Base-by-base conservation (phyloP, 2,888 invertebrate species). In the Cecidostiba fungosa region DNA sequence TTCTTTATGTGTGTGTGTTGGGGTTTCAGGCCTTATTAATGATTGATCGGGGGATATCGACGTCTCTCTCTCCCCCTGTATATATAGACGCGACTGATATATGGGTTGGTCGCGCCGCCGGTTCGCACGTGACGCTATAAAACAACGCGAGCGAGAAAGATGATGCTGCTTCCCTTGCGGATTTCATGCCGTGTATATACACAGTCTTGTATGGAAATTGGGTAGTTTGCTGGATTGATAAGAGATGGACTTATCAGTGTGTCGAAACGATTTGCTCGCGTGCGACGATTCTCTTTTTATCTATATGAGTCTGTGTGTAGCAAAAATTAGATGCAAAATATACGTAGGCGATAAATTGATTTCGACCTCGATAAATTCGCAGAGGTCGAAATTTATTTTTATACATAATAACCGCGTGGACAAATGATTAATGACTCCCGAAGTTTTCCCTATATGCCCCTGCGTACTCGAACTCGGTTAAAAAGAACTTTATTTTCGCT, bases 21-120 rank as follows among this genome's bases (percentile, higher is more conserved):
- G 92, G 93, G 92, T 92, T 92, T 92, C 91, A 90, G 92, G 91
- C 91, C 92, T 93, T 93, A 93, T 93, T 93, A 93, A 93, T 93
- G 93, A 93, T 93, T 93, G 93, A 93, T 93, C 91, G 92, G 90
- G 91, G 92, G 92, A 93, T 93, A 93, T 93, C 92, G 93, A 93
- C 92, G 90, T 92, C 92, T 91, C 92, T 92, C 93, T 91, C 92
- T 91, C 89, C 91, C 91, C 90, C 91, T 10, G 12, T 12, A 10
- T 59, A 59, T 6, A 59, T n/a, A 59, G 54, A 59, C 69, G 78
- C 91, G 89, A 91, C 93, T 92, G 93, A 93, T 92, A 92, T 92
- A 92, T 92, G 90, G 90, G 90, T 89, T 88, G 88, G 89, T 32
- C 78, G 70, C 47, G 59, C 88, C 89, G 88, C 90, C 90, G 89